Evolutionary conservation across 2,888 invertebrate genomes (phyloP).

Genomic region (Oligia latruncula): DNA sequence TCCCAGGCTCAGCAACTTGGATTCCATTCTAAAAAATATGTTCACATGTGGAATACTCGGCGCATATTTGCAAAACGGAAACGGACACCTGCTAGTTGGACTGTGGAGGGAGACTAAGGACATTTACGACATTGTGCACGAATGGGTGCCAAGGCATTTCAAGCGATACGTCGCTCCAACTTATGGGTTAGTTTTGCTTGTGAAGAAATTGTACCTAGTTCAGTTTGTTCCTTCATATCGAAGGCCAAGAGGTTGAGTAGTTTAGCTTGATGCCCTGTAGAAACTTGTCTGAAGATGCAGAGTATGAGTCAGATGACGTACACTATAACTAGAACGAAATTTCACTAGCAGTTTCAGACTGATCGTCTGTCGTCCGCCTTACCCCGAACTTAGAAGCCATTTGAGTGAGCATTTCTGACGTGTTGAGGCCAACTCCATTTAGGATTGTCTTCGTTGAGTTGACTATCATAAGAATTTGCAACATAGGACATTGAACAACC

Average conservation of each 20-base stretch:
- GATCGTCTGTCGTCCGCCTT: neutral
- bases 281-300: conserved; percentile 8
- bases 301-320: neutral
- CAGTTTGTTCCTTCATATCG: neutral
- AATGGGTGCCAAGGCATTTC: conserved; percentile 59
- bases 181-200: conserved; percentile 62
- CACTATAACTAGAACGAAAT: neutral
- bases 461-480: neutral
- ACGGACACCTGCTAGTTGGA: conserved; percentile 73
- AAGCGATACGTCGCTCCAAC: conserved; percentile 40
- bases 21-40: conserved; percentile 79
- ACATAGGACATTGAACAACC: conserved; percentile 29
- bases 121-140: conserved; percentile 62
- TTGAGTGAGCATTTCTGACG: neutral
- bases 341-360: neutral
- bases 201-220: conserved; percentile 19
- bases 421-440: neutral
- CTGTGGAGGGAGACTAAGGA: conserved; percentile 75
- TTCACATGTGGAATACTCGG: conserved; percentile 76
- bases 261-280: conserved; percentile 9
- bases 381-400: neutral
- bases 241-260: conserved; percentile 12
- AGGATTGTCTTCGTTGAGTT: neutral
- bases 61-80: conserved; percentile 75
- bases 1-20: conserved; percentile 82